Evolutionary conservation across 2,888 invertebrate genomes (phyloP), one percentile per base, ranked within the genome.

Genomic region (Drosophila bunnanda): DNA sequence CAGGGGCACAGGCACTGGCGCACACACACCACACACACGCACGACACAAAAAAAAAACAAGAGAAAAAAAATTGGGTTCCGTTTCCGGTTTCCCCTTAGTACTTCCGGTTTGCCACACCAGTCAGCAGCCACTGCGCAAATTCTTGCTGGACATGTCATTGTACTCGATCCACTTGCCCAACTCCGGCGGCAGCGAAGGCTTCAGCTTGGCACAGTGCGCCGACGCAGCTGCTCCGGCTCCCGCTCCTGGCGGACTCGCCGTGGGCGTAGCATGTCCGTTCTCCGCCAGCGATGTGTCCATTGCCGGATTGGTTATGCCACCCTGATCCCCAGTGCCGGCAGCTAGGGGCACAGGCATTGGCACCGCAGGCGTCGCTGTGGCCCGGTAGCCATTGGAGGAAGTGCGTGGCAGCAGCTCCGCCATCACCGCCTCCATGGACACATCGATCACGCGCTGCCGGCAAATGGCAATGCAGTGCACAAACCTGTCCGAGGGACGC

Each of bases 91-190:
- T 28, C 10, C 34, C 32, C 36, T n/a, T 36, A 4, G 30, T 25
- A 17, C 30, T 10, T 38, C 20, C 25, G 25, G 25, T 25, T 25
- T 25, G 25, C 25, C 25, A 25, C 25, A 25, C 50, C 50, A 38
- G 90, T 91, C 90, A 91, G 89, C 91, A 92, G 70, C 88, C 90
- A 65, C 89, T 91, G 82, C 95, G 93, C 64, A 96, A 91, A 80
- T 94, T 94, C 71, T 94, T 94, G 85, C 95, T 96, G 1, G 96
- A 96, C 69, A 95, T 94, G 75, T 95, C 95, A 88, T 96, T 96
- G 78, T 94, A 94, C 88, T 96, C 95, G 48, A 95, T 94, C 95
- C 95, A 96, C 84, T 94, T 94, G 46, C 93, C 94, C 9, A 96
- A 93, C 89, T 96, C 96, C 44, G 93, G 92, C 17, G 95, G 94